Percentiles rank a stretch among this genome's conserved stretches.
Conservation (phyloP, 2,888 invertebrate genomes). For the Acleris laterana region DNA sequence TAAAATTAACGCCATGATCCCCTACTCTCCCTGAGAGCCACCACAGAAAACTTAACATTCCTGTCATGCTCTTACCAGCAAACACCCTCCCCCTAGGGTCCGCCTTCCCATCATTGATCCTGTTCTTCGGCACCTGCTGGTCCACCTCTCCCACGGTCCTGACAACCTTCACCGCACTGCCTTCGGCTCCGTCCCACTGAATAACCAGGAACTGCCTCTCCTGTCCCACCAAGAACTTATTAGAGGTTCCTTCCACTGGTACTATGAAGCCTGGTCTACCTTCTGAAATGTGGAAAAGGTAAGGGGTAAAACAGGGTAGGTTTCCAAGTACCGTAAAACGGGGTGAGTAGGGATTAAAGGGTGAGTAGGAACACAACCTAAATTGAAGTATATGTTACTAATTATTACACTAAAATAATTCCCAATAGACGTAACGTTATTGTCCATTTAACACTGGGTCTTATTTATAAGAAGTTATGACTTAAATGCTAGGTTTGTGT, state of each 20-base stretch:
- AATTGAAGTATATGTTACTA: too few relatives aligned
- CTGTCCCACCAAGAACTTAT: conserved; percentile 87
- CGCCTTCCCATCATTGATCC: conserved; percentile 92
- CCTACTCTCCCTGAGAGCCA: too few relatives aligned
- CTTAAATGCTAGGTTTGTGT: too few relatives aligned
- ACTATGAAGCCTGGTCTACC: conserved; percentile 84
- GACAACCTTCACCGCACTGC: conserved; percentile 70
- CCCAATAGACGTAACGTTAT: too few relatives aligned
- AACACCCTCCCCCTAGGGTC: conserved; percentile 90
- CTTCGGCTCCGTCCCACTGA: conserved; percentile 87
- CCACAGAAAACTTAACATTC: too few relatives aligned
- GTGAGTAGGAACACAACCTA: too few relatives aligned
- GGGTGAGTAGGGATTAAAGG: too few relatives aligned
- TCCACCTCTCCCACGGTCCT: conserved; percentile 84
- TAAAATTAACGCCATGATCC: too few relatives aligned
- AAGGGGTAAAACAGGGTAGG: neutral
- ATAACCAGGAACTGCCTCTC: conserved; percentile 85
- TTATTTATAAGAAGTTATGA: too few relatives aligned
- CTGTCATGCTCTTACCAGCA: conserved; percentile 77
- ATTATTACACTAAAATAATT: too few relatives aligned
- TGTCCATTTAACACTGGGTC: too few relatives aligned
- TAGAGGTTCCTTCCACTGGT: conserved; percentile 84
- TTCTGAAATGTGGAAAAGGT: conserved; percentile 47
- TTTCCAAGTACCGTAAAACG: too few relatives aligned
- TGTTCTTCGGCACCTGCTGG: conserved; percentile 80